Percentiles rank a stretch among this genome's conserved stretches.
These are phyloP conservation scores for Palythoa grandiflora DNA, from an alignment of 92 coral and sea anemone genomes.

Conservation along the genomic window DNA sequence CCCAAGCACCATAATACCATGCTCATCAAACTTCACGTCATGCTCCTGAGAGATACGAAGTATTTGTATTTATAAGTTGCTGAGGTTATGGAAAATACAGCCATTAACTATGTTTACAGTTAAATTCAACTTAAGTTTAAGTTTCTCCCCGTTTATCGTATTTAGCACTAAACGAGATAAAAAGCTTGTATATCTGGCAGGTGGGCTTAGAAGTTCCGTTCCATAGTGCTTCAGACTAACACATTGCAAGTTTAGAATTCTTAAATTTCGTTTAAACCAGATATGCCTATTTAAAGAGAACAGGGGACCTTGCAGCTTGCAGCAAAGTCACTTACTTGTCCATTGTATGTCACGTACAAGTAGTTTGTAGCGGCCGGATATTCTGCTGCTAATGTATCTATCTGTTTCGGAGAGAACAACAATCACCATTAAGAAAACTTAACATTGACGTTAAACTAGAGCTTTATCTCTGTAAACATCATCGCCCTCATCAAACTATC, in stretches of 20 bases:
- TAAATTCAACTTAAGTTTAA: too few species aligned
- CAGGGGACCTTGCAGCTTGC: neutral
- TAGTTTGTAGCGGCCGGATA: slow-evolving; percentile 98
- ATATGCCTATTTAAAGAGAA: neutral
- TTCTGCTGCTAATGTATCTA: slow-evolving; percentile 99
- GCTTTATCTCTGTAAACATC: neutral
- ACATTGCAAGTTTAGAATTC: too few species aligned
- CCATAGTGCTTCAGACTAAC: too few species aligned
- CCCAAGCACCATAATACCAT: slow-evolving; percentile 97
- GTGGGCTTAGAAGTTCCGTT: too few species aligned
- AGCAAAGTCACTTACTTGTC: slow-evolving; percentile 57
- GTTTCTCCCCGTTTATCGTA: too few species aligned
- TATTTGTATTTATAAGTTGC: neutral
- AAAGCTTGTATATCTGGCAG: too few species aligned
- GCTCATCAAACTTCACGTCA: slow-evolving; percentile 84
- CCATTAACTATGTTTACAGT: too few species aligned
- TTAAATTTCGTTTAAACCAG: too few species aligned
- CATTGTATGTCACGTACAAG: slow-evolving; percentile 95
- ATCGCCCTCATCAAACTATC: neutral
- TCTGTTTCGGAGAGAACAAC: slow-evolving; percentile 57
- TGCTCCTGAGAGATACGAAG: slow-evolving; percentile 65
- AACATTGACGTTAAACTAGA: neutral
- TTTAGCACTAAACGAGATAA: too few species aligned
- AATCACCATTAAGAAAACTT: too few species aligned
- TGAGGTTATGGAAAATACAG: too few species aligned